Conservation (phyloP, 2,797 vertebrate species). For the Heterohyrax brucei region DNA sequence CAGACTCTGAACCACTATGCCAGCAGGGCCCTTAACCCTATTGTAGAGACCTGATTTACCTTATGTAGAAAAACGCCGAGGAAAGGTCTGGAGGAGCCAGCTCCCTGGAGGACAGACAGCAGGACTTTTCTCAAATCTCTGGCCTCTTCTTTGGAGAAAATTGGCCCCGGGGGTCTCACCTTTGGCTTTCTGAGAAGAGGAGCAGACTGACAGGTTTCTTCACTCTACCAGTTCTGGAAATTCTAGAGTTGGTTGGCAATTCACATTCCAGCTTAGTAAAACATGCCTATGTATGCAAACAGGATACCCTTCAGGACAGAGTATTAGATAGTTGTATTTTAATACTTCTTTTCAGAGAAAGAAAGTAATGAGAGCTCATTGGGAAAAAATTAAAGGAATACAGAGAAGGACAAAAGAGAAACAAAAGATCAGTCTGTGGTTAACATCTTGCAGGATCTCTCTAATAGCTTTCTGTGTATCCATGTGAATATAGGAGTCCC, state of each 20-base stretch:
- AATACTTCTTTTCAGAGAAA: not conserved
- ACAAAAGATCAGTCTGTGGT: not conserved
- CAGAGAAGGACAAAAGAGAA: not conserved
- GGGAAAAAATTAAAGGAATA: not conserved
- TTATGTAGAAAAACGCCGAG: not conserved
- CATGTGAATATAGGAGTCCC: no score
- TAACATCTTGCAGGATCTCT: not conserved
- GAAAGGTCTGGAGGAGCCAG: not conserved
- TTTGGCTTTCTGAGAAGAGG: conserved; percentile 25
- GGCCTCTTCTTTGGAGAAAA: not conserved
- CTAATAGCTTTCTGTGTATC: not conserved
- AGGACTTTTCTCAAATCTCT: not conserved
- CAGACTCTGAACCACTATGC: no score
- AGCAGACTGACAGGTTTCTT: not conserved
- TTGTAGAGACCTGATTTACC: not conserved
- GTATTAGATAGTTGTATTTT: conserved; percentile 12
- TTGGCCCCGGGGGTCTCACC: not conserved
- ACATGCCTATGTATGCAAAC: not conserved
- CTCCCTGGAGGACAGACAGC: not conserved
- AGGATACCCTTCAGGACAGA: not conserved
- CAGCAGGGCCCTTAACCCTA: not conserved
- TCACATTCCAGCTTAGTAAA: not conserved
- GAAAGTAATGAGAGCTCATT: not conserved
- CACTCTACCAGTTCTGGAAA: not conserved
- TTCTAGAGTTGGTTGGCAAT: conserved; percentile 10